These are phyloP conservation scores for Thalassophryne amazonica DNA, from an alignment of 2,797 vertebrate genomes.

Conservation along the genomic window DNA sequence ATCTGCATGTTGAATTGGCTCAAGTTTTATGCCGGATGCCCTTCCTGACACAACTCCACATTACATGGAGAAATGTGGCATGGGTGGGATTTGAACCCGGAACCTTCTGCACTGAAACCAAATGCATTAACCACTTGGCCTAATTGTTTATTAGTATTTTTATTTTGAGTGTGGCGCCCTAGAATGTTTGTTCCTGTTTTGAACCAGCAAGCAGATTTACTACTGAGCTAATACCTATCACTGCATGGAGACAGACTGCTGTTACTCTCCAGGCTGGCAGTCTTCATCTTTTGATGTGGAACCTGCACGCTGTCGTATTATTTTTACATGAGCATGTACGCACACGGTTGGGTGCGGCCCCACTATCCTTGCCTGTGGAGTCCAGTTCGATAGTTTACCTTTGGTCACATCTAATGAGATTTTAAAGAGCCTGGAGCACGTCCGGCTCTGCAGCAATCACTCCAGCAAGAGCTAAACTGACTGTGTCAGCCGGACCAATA, in stretches of 20 bases:
- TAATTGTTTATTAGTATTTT: no score
- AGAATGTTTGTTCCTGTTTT: no score
- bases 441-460: conserved; percentile 35
- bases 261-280: conserved; percentile 35
- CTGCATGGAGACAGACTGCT: conserved; percentile 6
- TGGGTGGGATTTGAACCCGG: no score
- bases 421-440: conserved; percentile 41
- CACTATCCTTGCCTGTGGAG: conserved; percentile 32
- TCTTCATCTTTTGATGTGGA: conserved; percentile 25
- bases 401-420: conserved; percentile 68
- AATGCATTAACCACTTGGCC: no score
- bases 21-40: no score
- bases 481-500: conserved; percentile 43
- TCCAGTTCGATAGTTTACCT: conserved; percentile 47
- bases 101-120: no score
- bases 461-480: conserved; percentile 21
- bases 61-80: no score
- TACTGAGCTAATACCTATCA: not conserved
- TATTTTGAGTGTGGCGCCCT: no score
- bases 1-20: no score
- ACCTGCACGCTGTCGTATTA: conserved; percentile 37
- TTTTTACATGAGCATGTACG: conserved; percentile 23
- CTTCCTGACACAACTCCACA: no score
- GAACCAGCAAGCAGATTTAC: not conserved
- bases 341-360: not conserved